Evolutionary conservation across 2,888 invertebrate genomes (phyloP).

Genomic region (Amblyjoppa fuscipennis): DNA sequence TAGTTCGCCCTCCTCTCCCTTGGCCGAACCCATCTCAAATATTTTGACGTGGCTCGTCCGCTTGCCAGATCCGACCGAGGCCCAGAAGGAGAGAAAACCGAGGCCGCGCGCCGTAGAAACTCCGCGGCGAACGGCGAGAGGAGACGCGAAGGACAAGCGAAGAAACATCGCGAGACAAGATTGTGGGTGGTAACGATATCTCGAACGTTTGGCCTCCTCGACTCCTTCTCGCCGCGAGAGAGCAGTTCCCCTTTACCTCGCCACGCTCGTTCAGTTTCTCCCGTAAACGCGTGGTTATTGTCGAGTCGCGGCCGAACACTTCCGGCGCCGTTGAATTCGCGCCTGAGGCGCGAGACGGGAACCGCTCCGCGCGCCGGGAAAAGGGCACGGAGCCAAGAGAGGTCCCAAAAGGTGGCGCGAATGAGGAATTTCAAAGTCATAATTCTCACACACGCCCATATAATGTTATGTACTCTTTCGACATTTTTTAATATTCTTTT

Average conservation of each 20-base stretch:
- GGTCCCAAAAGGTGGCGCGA: slow-evolving; percentile 65
- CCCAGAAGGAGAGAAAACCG: slow-evolving; percentile 32
- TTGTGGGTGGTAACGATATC: slow-evolving; percentile 73
- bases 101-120: slow-evolving; percentile 37
- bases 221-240: background rate
- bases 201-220: slow-evolving; percentile 52
- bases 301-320: slow-evolving; percentile 68
- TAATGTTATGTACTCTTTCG: slow-evolving; percentile 49
- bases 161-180: slow-evolving; percentile 65
- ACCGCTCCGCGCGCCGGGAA: background rate
- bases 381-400: slow-evolving; percentile 4
- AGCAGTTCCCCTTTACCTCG: background rate
- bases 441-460: slow-evolving; percentile 57
- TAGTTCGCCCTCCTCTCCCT: slow-evolving; percentile 24
- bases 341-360: slow-evolving; percentile 38
- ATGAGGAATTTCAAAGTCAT: slow-evolving; percentile 63
- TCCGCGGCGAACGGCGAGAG: slow-evolving; percentile 47
- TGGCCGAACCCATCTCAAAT: slow-evolving; percentile 77
- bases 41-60: slow-evolving; percentile 73
- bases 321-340: slow-evolving; percentile 74
- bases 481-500: slow-evolving; percentile 1
- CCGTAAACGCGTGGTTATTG: slow-evolving; percentile 62
- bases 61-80: slow-evolving; percentile 22
- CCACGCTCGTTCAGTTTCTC: slow-evolving; percentile 13
- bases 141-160: slow-evolving; percentile 61